Base-by-base conservation (phyloP, 2,888 invertebrate genomes). In the Operophtera brumata region DNA sequence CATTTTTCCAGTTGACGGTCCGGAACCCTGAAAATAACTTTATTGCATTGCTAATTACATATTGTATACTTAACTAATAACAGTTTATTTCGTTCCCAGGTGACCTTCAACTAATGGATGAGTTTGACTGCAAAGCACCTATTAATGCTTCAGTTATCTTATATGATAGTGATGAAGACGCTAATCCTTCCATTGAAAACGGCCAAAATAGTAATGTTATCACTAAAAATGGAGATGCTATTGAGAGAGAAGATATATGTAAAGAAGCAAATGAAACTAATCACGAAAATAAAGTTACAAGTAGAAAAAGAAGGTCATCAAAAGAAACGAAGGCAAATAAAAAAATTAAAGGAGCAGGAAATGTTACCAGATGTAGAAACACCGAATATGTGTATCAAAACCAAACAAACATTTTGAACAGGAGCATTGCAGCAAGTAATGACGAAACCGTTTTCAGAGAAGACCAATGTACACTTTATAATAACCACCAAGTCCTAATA, bases 51-150 rank as follows among this genome's bases (percentile, higher is more conserved):
- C 20, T 20, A 20, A 4, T 20, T 20, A 20, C 20, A 3, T 20
- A 20, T 4, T 20, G 2, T 20, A 20, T 4, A 20, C 2, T 3
- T 20, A 20, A 20, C 2, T 20, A 20, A 20, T 4, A 20, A 20
- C 4, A 3, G 2, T 20, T 20, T 20, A 3, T 20, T 20, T 20
- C 20, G 58, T 59, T 62, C 65, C 39, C 58, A 77, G 75, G 30
- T 39, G 62, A 59, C 11, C 14, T 65, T 4, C 49, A 59, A 20
- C 58, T 55, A 42, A 75, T 78, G 76, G 64, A 62, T 5, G 47
- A 64, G 3, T 77, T 59, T 59, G 70, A 78, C 56, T 76, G 77
- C 51, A 70, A 43, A 14, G n/a, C 26, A 14, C 72, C 75, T 25
- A 58, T 76, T 2, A 44, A 59, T n/a, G 66, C 68, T 43, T 69